Evolutionary conservation across 2,888 invertebrate species (phyloP).

Genomic region (Epiblema foenella): DNA sequence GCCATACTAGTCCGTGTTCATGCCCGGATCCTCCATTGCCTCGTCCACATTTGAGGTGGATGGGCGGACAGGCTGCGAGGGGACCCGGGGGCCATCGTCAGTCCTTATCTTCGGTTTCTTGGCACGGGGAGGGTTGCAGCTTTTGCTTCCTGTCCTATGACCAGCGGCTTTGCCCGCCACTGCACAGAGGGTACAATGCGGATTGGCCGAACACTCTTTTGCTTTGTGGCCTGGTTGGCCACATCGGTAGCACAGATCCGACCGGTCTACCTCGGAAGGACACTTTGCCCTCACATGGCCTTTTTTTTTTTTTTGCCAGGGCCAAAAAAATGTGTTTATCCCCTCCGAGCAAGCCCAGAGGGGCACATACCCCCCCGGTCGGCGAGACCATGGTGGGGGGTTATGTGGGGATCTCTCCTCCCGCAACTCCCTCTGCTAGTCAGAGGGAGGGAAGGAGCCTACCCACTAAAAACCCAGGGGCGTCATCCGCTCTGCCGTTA

Average conservation of each 20-base stretch:
- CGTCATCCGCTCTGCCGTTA: too few relatives aligned
- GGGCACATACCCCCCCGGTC: too few relatives aligned
- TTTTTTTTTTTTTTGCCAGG: too few relatives aligned
- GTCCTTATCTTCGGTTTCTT: background rate
- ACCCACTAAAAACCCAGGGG: too few relatives aligned
- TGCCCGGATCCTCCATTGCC: background rate
- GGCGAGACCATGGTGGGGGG: too few relatives aligned
- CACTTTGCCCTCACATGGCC: constrained; percentile 12
- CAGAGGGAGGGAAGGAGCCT: too few relatives aligned
- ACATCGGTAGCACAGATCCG: constrained; percentile 14
- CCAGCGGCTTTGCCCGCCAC: background rate
- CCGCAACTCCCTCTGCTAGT: too few relatives aligned
- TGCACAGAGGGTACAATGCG: background rate
- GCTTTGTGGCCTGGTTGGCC: constrained; percentile 13
- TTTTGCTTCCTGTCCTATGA: constrained; percentile 3
- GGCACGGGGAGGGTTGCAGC: background rate
- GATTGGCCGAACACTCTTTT: background rate
- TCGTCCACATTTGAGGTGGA: background rate
- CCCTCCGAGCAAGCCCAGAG: too few relatives aligned
- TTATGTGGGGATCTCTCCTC: too few relatives aligned
- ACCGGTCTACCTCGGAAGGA: background rate
- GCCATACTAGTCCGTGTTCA: background rate
- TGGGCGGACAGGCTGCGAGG: background rate
- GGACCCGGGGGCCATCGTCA: background rate
- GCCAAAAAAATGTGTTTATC: too few relatives aligned